A percentile compares a stretch with the other conserved stretches of the same genome.
Evolutionary conservation across 92 coral and sea anemone species (phyloP).

Genomic region (Metridium senile): DNA sequence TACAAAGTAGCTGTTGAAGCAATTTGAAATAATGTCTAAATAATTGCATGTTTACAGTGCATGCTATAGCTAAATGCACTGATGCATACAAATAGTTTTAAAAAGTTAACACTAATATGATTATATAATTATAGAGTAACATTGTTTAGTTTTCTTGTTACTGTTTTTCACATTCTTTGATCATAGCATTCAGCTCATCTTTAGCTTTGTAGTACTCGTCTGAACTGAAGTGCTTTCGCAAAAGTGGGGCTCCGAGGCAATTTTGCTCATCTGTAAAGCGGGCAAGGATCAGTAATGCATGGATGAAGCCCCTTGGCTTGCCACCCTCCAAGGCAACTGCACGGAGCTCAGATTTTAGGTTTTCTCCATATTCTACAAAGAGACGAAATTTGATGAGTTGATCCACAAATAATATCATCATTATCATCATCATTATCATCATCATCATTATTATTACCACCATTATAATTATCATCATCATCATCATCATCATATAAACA

Average conservation of each 20-base stretch:
- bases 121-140: no score
- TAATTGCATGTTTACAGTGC: no score
- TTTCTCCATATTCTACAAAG: conserved; percentile 26
- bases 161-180: not conserved
- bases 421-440: no score
- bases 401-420: not conserved
- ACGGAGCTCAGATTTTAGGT: conserved; percentile 41
- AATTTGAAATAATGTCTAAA: no score
- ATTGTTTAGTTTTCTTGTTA: not conserved
- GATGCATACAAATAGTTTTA: no score
- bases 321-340: conserved; percentile 46
- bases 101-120: no score
- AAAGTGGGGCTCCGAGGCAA: conserved; percentile 37
- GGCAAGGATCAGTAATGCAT: conserved; percentile 38
- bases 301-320: conserved; percentile 34
- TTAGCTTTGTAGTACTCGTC: conserved; percentile 52
- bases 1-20: no score
- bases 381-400: not conserved
- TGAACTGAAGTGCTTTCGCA: conserved; percentile 42
- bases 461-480: no score
- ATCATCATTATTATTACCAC: no score
- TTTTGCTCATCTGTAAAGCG: conserved; percentile 38
- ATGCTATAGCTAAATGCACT: no score
- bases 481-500: no score
- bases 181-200: conserved; percentile 20